Conservation (phyloP, 2,888 invertebrate genomes). For the Orchestes rusci region DNA sequence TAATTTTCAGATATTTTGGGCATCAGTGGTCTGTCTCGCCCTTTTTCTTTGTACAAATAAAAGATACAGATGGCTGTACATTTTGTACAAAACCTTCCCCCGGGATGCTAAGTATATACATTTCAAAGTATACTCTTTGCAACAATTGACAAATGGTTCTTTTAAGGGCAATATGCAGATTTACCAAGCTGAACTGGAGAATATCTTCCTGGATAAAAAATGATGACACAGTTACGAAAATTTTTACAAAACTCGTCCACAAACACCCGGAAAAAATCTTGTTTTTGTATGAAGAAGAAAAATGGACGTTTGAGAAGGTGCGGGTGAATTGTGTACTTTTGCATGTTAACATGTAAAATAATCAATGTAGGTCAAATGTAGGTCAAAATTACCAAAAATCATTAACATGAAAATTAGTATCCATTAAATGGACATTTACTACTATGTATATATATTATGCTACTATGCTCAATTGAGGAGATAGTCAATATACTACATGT, state of each 20-base stretch:
- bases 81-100: constrained; percentile 57
- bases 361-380: no score
- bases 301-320: constrained; percentile 63
- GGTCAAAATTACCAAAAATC: no score
- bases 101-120: constrained; percentile 59
- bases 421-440: no score
- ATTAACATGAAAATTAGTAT: no score
- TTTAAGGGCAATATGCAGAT: constrained; percentile 50
- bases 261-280: constrained; percentile 60
- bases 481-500: no score
- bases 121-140: background rate
- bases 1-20: constrained; percentile 3
- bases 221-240: constrained; percentile 50
- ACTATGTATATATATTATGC: no score
- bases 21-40: background rate
- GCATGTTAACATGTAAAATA: no score
- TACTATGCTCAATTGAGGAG: no score
- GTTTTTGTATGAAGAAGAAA: constrained; percentile 60
- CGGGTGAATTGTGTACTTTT: background rate
- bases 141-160: background rate
- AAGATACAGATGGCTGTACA: constrained; percentile 46
- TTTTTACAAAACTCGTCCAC: constrained; percentile 44
- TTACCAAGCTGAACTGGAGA: constrained; percentile 48
- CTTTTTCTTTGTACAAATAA: constrained; percentile 20
- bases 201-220: constrained; percentile 49